A percentile compares a stretch with the other conserved stretches of the same genome.
These are phyloP conservation scores for Urocynchramus pylzowi DNA, from an alignment of 2,113 vertebrate species.

Conservation along the genomic window DNA sequence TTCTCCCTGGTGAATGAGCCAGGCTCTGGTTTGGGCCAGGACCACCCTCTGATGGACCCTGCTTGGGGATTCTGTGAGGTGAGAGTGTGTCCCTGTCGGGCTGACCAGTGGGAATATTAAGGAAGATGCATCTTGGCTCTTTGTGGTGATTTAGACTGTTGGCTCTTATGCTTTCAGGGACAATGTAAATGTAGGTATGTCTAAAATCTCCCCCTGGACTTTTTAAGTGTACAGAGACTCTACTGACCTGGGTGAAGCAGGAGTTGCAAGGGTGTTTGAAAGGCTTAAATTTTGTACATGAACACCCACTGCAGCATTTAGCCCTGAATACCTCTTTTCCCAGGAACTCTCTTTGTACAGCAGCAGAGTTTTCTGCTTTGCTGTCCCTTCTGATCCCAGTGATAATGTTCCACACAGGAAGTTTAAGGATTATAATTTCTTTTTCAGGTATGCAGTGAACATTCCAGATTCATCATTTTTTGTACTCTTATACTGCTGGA, in stretches of 20 bases:
- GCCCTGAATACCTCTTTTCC: background rate
- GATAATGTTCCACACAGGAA: background rate
- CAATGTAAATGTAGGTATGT: background rate
- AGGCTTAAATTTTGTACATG: background rate
- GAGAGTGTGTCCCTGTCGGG: no score
- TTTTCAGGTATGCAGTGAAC: background rate
- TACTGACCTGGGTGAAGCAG: background rate
- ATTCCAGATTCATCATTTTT: background rate
- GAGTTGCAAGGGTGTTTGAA: background rate
- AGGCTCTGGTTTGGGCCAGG: background rate
- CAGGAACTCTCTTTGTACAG: background rate
- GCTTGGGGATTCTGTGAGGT: background rate
- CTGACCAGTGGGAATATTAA: accelerated
- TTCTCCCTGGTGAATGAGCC: accelerated
- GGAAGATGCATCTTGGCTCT: background rate
- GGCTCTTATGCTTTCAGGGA: background rate
- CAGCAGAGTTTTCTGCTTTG: background rate
- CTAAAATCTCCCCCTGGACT: background rate
- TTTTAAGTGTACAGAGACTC: background rate
- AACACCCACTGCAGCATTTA: background rate
- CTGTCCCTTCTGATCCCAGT: background rate
- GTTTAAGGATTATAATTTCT: background rate
- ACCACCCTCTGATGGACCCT: accelerated
- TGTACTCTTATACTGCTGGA: background rate
- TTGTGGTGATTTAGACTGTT: background rate